Evolutionary conservation across 2,888 invertebrate genomes (phyloP), one percentile per base, ranked within the genome.

Genomic region (Peribatodes rhomboidaria): DNA sequence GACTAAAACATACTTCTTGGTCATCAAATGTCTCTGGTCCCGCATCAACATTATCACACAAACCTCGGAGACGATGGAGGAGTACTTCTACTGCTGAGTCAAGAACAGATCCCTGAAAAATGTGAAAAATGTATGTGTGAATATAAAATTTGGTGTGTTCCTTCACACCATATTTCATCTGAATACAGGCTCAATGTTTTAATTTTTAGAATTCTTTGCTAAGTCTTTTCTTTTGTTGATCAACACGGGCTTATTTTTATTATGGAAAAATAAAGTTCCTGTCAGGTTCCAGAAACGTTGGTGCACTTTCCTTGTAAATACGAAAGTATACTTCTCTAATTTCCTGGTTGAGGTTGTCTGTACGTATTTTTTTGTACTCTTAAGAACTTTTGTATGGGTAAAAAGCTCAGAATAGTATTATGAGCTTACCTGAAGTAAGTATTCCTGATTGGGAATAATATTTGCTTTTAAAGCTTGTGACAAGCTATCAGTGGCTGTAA

Each of bases 1-100:
- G 94, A 67, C 96, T 97, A 76, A 97, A 97, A 84, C 97, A 98
- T 82, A 98, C 96, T 94, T 99, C 99, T 83, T 98, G 97, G 85
- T 99, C 99, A 80, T 98, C 96, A 86, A 99, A 99, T 0, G 96
- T 96, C 86, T 99, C 98, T 0, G 98, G 97, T 2, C 97, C 97
- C 56, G 96, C 96, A 80, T 98, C 98, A 1, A 98, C 97, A 90
- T 98, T 98, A 79, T 99, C 99, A 86, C 99, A 99, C 7, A 99
- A 94, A 1, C 99, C 99, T 75, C 98, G 95, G 13, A 99, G 91
- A 69, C 98, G 94, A 83, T 99, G 98, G 13, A 99, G 92, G 31
- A 99, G 92, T 18, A 98, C 97, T 84, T 98, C 98, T 8, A 98
- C 97, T 33, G 98, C 97, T 14, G 96, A 96, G 85, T 99, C 99